Evolutionary conservation across 2,113 vertebrate genomes (phyloP).

Genomic region (Carassius gibelio): DNA sequence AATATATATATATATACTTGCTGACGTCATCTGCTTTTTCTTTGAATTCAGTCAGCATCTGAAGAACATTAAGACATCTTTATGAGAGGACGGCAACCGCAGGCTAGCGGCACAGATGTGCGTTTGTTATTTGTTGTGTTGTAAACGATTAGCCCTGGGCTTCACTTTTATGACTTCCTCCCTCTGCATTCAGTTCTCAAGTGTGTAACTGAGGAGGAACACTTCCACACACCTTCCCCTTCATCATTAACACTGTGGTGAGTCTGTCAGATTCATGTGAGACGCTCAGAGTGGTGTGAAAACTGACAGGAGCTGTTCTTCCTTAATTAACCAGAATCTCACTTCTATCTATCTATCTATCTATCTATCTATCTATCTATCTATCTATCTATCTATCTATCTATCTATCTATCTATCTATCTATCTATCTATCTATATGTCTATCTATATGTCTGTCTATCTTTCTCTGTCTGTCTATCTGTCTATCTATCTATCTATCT

Average conservation of each 20-base stretch:
- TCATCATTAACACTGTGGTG: constrained; percentile 9
- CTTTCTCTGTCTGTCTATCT: too few species aligned
- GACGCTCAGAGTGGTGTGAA: constrained; percentile 1
- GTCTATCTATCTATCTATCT: too few species aligned
- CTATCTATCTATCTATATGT: too few species aligned
- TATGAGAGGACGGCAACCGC: background rate
- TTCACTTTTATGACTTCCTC: background rate
- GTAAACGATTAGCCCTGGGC: background rate
- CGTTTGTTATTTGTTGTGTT: constrained; percentile 4
- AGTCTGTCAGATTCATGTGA: background rate
- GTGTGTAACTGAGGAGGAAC: constrained; percentile 19
- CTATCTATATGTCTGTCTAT: too few species aligned
- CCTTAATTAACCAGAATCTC: background rate
- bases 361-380: too few species aligned
- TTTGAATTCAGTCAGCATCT: background rate
- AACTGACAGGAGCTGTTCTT: background rate
- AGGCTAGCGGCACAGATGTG: background rate
- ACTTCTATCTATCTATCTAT: background rate
- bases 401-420: too few species aligned
- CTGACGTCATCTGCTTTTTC: background rate
- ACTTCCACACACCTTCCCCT: background rate
- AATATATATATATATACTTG: background rate
- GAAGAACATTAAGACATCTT: background rate
- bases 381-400: too few species aligned
- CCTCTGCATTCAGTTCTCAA: background rate